Base-by-base conservation (phyloP, 2,888 invertebrate species). In the Schrankia costaestrigalis region DNA sequence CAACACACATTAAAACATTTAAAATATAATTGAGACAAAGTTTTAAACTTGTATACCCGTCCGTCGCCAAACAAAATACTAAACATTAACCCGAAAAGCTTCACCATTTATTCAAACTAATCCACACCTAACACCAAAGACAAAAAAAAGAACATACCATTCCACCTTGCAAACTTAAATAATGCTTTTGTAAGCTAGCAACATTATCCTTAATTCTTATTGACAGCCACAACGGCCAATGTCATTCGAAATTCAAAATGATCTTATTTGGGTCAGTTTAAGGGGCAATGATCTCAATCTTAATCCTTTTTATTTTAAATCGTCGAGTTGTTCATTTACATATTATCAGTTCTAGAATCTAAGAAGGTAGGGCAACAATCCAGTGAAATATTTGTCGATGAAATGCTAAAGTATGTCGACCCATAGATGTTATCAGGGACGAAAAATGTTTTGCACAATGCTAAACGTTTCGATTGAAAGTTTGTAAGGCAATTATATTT, bases 211-310 rank as follows among this genome's bases (percentile, higher is more conserved):
- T 83, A 83, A 84, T 83, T 74, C 78, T 73, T 75, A 78, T 77
- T 81, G 83, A 84, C 81, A 81, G 78, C 65, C 53, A 45, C 56
- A 63, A 66, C 66, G 65, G 63, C 59, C 56, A 64, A 63, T 69
- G 74, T 74, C 73, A 68, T 65, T 73, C 61, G 57, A 70, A 71
- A 71, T 80, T 75, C 63, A 56, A 71, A 71, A 71, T 81, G 73
- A 78, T 80, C 74, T 82, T 85, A 84, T 83, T 82, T 84, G 77
- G 84, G 84, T 84, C 83, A 85, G 69, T 77, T 75, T 67, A 56
- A 60, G 72, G 83, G 77, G 59, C 81, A 78, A 69, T 62, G 83
- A 78, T 78, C 84, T 63, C 67, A 38, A 46, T 45, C 54, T 63
- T 74, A 73, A 77, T 74, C 67, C 76, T 78, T 83, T 80, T 81